Conservation (phyloP, 2,797 vertebrate species). For the Xenops minutus region DNA sequence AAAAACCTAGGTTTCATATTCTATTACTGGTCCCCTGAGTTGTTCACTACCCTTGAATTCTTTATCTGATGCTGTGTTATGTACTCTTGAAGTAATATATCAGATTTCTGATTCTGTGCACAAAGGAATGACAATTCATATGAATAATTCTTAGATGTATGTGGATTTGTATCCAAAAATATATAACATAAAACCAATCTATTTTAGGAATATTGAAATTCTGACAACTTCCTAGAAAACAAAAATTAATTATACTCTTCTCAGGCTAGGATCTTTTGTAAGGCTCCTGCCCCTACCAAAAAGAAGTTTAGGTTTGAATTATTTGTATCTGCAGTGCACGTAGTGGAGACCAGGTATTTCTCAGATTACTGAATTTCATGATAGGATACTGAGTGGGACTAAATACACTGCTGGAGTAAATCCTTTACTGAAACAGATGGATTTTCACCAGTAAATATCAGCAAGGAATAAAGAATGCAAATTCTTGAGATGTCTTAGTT, state of each 20-base stretch:
- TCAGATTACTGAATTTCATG: background rate
- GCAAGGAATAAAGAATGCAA: background rate
- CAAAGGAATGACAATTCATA: background rate
- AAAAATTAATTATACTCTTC: background rate
- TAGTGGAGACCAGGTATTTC: background rate
- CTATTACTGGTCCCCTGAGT: slow-evolving; percentile 42
- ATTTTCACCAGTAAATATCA: slow-evolving; percentile 11
- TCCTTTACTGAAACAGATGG: background rate
- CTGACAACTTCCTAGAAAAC: background rate
- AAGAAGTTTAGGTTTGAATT: background rate
- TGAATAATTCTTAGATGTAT: background rate
- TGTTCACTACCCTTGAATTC: background rate
- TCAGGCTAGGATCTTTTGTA: background rate
- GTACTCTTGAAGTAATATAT: background rate
- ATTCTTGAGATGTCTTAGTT: background rate
- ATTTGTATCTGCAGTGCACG: background rate
- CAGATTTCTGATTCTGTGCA: background rate
- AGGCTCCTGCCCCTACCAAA: background rate
- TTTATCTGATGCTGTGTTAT: background rate
- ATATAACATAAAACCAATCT: fast-evolving
- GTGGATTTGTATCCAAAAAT: background rate
- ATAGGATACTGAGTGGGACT: background rate
- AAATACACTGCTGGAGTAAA: background rate
- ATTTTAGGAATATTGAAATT: background rate
- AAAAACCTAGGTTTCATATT: slow-evolving; percentile 44